phyloP scores from a whole-genome alignment of 2,888 invertebrate species.

The Cephus spinipes region DNA sequence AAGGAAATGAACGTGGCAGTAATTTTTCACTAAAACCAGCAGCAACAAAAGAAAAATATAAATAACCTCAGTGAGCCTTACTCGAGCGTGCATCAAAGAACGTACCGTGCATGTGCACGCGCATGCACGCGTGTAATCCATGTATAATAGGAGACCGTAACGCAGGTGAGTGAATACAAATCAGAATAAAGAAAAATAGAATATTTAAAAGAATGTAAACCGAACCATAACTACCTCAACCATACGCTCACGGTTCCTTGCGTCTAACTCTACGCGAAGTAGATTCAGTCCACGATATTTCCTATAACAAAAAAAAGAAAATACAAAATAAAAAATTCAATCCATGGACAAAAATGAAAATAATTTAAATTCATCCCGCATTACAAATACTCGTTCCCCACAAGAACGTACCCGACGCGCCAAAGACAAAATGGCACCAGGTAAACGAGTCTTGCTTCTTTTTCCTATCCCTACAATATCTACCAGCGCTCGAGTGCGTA shows the following conservation, averaged over 20 bases:
- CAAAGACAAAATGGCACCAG: background rate
- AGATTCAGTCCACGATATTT: background rate
- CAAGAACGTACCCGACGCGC: background rate
- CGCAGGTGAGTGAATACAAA: slow-evolving; percentile 31
- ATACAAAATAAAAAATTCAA: background rate
- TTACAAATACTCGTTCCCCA: background rate
- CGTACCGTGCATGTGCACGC: slow-evolving; percentile 24
- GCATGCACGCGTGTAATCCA: slow-evolving; percentile 20
- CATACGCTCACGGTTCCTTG: background rate
- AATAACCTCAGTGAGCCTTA: background rate
- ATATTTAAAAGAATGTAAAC: slow-evolving; percentile 34
- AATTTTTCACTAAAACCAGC: background rate
- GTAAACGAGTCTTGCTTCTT: background rate
- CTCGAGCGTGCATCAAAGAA: background rate
- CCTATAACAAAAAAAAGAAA: background rate
- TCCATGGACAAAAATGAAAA: background rate
- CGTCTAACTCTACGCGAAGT: background rate
- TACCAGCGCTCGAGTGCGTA: background rate
- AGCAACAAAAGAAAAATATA: background rate
- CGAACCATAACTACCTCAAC: slow-evolving; percentile 9
- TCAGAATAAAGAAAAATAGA: slow-evolving; percentile 28
- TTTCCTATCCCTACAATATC: background rate
- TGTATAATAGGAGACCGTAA: slow-evolving; percentile 13
- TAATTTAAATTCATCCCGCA: background rate
- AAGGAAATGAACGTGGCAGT: background rate